These are phyloP conservation scores for Microcebus ravelobensis DNA, from an alignment of 2,113 vertebrate species.

Conservation along the genomic window DNA sequence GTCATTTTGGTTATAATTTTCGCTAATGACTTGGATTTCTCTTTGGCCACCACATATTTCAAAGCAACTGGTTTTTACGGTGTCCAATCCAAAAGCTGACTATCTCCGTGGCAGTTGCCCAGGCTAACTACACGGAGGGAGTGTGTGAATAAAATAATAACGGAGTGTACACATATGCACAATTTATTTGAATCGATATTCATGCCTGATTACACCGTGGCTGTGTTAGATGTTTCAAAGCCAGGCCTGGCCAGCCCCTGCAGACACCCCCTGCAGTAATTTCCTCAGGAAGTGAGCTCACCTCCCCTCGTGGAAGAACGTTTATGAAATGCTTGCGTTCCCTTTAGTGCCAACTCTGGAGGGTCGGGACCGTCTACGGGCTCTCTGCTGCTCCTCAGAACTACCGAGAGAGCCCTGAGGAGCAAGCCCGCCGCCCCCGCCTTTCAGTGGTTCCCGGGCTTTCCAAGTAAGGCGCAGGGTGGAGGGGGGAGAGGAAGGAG, in stretches of 20 bases:
- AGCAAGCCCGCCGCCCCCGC: constrained; percentile 50
- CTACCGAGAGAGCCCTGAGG: constrained; percentile 44
- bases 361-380: neutral
- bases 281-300: constrained; percentile 88
- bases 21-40: constrained; percentile 52
- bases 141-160: constrained; percentile 79
- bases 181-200: constrained; percentile 77
- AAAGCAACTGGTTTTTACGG: constrained; percentile 50
- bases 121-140: constrained; percentile 50
- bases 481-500: constrained; percentile 60
- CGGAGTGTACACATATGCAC: constrained; percentile 80
- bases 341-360: constrained; percentile 67
- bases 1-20: constrained; percentile 49
- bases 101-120: constrained; percentile 60
- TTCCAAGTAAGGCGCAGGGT: constrained; percentile 58
- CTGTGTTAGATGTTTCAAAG: constrained; percentile 77
- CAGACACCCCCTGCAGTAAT: constrained; percentile 83
- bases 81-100: constrained; percentile 46
- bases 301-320: constrained; percentile 75
- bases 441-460: constrained; percentile 56
- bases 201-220: constrained; percentile 75
- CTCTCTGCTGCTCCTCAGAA: constrained; percentile 72
- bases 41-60: constrained; percentile 56
- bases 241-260: constrained; percentile 81
- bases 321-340: constrained; percentile 75